A percentile compares a stretch with the other conserved stretches of the same genome.
Evolutionary conservation across 2,888 invertebrate genomes (phyloP).

Genomic region (Brachypalpus laphriformis): DNA sequence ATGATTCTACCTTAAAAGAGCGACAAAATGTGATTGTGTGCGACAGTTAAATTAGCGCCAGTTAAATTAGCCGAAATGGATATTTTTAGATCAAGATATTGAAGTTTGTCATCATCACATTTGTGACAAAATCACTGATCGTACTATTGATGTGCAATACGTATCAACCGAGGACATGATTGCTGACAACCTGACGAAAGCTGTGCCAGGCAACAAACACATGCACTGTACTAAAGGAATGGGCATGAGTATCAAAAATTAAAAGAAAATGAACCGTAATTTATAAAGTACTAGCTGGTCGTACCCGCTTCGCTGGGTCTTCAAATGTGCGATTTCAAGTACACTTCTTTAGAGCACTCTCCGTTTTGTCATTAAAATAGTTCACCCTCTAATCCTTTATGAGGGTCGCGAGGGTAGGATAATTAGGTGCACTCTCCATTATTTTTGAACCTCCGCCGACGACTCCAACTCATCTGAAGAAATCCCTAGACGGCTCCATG

Average conservation of each 20-base stretch:
- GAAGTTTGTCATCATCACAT: conserved; percentile 37
- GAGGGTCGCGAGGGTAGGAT: no score
- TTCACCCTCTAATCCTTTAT: no score
- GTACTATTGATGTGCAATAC: conserved; percentile 8
- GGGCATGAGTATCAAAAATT: neutral
- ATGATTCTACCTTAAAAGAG: neutral
- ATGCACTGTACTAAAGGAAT: no score
- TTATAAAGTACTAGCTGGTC: neutral
- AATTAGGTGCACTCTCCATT: no score
- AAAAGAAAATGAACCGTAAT: neutral
- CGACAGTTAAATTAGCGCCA: conserved; percentile 39
- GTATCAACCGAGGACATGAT: conserved; percentile 22
- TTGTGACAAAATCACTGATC: conserved; percentile 6
- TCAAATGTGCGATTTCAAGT: no score
- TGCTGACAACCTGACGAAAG: conserved; percentile 25
- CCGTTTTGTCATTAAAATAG: no score
- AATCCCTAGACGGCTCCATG: no score
- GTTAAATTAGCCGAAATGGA: conserved; percentile 33
- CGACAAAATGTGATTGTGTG: conserved; percentile 27
- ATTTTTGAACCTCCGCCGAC: no score
- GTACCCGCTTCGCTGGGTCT: no score
- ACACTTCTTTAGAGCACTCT: no score
- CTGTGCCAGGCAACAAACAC: no score
- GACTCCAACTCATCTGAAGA: no score
- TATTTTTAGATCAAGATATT: conserved; percentile 35